Percentiles rank a stretch among this genome's conserved stretches.
Evolutionary conservation across 2,113 vertebrate genomes (phyloP).

Genomic region (Sarotherodon lohbergeri): DNA sequence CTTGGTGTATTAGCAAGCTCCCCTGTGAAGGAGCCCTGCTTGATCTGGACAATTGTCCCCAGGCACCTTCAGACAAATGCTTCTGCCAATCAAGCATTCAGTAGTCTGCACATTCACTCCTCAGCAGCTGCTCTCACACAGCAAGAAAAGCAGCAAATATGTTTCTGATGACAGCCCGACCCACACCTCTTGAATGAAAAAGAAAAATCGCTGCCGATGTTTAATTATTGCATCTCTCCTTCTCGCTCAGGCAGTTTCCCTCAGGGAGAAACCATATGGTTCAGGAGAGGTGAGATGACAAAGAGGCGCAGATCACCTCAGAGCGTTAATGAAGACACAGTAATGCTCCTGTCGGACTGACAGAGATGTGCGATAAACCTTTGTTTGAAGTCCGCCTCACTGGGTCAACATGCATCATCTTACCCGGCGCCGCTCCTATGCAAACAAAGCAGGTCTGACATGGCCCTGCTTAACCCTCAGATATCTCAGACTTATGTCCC

Average conservation of each 20-base stretch:
- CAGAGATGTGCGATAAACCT: not conserved
- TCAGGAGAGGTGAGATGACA: not conserved
- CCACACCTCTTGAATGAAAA: not conserved
- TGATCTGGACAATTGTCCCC: conserved; percentile 61
- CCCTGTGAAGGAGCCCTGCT: conserved; percentile 35
- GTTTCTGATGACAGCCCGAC: conserved; percentile 32
- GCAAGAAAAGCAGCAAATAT: conserved; percentile 29
- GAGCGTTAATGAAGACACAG: conserved; percentile 13
- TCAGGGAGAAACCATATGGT: not conserved
- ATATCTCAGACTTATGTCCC: not conserved
- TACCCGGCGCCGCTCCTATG: not conserved
- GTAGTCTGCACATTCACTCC: conserved; percentile 36
- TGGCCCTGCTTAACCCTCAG: not conserved
- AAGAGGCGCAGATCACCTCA: not conserved
- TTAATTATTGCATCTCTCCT: conserved; percentile 28
- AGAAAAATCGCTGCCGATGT: not conserved
- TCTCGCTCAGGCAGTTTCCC: not conserved
- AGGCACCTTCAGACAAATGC: conserved; percentile 54
- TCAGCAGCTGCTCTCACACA: conserved; percentile 56
- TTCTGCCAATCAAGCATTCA: conserved; percentile 68
- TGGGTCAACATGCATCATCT: not conserved
- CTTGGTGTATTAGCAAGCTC: conserved; percentile 8
- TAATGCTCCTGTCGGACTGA: not conserved
- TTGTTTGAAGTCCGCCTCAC: not conserved
- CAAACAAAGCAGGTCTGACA: not conserved